Evolutionary conservation across 2,888 invertebrate species (phyloP).

Genomic region (Anarsia innoxiella): DNA sequence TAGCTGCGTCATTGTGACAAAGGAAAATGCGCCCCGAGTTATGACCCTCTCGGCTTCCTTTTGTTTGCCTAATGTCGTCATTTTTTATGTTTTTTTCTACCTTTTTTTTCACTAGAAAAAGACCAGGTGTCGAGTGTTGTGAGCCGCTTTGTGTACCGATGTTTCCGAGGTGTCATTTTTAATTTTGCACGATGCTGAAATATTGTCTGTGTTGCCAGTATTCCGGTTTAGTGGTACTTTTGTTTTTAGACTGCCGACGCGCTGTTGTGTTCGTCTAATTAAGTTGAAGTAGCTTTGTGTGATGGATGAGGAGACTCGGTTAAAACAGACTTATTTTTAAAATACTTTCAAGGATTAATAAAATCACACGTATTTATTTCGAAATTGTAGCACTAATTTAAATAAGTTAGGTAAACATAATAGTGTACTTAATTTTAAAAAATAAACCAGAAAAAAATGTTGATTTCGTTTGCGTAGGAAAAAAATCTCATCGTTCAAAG

Average conservation of each 20-base stretch:
- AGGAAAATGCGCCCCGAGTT: constrained; percentile 59
- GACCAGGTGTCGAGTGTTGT: constrained; percentile 46
- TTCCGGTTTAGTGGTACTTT: constrained; percentile 3
- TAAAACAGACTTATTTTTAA: no score
- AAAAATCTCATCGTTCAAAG: no score
- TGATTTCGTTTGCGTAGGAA: no score
- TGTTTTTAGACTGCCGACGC: no score
- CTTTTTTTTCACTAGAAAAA: constrained; percentile 34
- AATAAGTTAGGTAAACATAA: no score
- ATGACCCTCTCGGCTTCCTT: constrained; percentile 61
- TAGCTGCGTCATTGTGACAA: constrained; percentile 59
- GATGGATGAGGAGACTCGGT: no score
- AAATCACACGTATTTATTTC: no score
- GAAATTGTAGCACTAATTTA: no score
- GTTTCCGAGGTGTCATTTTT: constrained; percentile 33
- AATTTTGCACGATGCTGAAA: constrained; percentile 30
- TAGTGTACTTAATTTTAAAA: no score
- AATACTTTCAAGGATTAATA: no score
- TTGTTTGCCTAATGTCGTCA: constrained; percentile 59
- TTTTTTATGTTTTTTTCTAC: constrained; percentile 39
- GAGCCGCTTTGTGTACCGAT: constrained; percentile 37
- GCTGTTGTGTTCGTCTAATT: constrained; percentile 8
- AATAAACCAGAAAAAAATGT: no score
- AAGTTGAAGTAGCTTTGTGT: constrained; percentile 3
- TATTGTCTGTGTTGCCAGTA: constrained; percentile 12